Evolutionary conservation across 2,888 invertebrate species (phyloP).

Genomic region (Apomyelois bistriatella): DNA sequence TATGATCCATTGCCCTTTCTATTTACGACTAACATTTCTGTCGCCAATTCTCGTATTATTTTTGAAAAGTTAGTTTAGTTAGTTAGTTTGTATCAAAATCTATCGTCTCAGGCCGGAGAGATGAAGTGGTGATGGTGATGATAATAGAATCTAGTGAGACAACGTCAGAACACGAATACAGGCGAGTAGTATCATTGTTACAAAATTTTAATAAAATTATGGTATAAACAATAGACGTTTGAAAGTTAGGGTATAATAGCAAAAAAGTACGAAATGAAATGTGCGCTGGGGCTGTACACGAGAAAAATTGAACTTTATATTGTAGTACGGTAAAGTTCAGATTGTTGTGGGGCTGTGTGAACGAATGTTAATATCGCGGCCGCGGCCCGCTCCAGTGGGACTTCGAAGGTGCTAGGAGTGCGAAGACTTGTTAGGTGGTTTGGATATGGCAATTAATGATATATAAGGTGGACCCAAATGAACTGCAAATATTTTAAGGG

Average conservation of each 20-base stretch:
- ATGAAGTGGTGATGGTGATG: too few relatives aligned
- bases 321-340: conserved; percentile 15
- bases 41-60: too few relatives aligned
- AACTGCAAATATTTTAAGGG: too few relatives aligned
- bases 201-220: conserved; percentile 14
- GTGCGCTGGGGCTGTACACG: conserved; percentile 19
- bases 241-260: conserved; percentile 49
- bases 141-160: too few relatives aligned
- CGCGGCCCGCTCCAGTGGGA: conserved; percentile 55
- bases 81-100: too few relatives aligned
- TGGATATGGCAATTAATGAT: conserved; percentile 17
- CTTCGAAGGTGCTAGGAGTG: conserved; percentile 40
- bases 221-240: conserved; percentile 32
- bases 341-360: conserved; percentile 25
- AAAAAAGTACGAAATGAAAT: conserved; percentile 49
- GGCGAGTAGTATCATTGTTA: background rate
- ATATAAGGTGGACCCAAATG: too few relatives aligned
- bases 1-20: too few relatives aligned
- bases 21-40: too few relatives aligned
- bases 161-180: background rate
- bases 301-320: conserved; percentile 24
- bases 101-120: too few relatives aligned
- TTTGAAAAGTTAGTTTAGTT: too few relatives aligned
- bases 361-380: conserved; percentile 73
- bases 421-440: conserved; percentile 12